phyloP scores from a whole-genome alignment of 2,888 invertebrate species.

The Standfussiana lucernea region DNA sequence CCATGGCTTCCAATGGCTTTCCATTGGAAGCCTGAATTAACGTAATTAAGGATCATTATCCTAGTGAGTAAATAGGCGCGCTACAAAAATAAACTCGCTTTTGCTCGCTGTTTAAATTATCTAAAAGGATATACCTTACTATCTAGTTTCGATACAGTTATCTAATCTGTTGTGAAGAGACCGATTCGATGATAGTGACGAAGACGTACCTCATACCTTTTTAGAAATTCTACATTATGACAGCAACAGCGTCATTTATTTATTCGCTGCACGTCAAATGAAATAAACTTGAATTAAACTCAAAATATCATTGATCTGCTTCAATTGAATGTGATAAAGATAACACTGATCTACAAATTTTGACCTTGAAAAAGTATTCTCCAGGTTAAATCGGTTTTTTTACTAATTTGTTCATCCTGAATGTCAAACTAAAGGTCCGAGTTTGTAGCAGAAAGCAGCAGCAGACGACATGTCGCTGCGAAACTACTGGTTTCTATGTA shows the following conservation, averaged over 20 bases:
- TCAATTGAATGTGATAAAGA: not conserved
- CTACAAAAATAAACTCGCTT: not conserved
- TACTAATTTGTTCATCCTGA: no score
- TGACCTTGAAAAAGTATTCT: no score
- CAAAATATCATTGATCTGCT: not conserved
- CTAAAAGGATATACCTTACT: not conserved
- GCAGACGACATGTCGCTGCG: no score
- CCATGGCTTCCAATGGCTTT: no score
- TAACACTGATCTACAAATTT: no score
- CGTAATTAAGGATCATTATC: no score
- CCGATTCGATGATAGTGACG: not conserved
- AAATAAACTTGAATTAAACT: not conserved
- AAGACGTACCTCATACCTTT: not conserved
- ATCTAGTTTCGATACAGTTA: not conserved
- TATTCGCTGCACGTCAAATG: not conserved
- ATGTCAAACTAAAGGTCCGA: no score
- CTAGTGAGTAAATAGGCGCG: not conserved
- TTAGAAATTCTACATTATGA: not conserved
- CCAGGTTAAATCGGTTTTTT: no score
- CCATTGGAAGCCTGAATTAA: no score
- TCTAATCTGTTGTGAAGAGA: conserved; percentile 5
- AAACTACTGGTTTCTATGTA: no score
- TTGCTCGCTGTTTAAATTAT: not conserved
- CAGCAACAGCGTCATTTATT: not conserved
- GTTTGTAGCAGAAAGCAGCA: no score